Conservation (phyloP, 2,888 invertebrate species). For the Sinohyriopsis cumingii region DNA sequence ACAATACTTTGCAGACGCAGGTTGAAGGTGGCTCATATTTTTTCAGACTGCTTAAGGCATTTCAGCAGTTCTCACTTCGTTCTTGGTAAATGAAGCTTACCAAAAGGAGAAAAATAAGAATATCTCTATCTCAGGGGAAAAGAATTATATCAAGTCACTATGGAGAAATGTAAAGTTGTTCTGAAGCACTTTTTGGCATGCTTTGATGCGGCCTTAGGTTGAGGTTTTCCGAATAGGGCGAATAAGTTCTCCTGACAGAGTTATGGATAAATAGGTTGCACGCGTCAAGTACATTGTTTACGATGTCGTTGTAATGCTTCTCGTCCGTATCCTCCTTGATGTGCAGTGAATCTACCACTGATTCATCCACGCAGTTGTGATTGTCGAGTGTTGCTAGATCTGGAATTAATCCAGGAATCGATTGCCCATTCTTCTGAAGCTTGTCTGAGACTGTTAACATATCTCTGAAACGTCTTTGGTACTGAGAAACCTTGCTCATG, state of each 20-base stretch:
- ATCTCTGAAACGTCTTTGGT: not conserved
- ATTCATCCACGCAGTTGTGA: not conserved
- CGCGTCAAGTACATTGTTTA: not conserved
- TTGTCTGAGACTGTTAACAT: not conserved
- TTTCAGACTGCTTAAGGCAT: too few relatives aligned
- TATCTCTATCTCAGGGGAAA: constrained; percentile 8
- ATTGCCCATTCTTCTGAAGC: not conserved
- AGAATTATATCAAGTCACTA: constrained; percentile 15
- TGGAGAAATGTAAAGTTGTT: constrained; percentile 20
- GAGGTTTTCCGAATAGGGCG: not conserved
- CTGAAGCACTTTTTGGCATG: constrained; percentile 2
- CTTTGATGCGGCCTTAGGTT: not conserved
- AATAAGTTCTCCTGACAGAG: not conserved
- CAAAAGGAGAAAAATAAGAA: not conserved
- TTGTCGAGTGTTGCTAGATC: not conserved
- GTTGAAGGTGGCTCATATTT: not conserved
- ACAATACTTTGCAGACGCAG: not conserved
- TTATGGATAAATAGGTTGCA: not conserved
- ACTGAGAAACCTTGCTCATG: not conserved
- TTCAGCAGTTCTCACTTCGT: not conserved
- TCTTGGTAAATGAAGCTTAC: not conserved
- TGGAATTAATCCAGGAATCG: not conserved
- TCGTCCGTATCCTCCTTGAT: not conserved
- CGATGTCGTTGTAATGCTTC: not conserved
- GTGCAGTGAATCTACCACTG: not conserved